Conservation (phyloP, 2,113 vertebrate species). For the Plotosus lineatus region DNA sequence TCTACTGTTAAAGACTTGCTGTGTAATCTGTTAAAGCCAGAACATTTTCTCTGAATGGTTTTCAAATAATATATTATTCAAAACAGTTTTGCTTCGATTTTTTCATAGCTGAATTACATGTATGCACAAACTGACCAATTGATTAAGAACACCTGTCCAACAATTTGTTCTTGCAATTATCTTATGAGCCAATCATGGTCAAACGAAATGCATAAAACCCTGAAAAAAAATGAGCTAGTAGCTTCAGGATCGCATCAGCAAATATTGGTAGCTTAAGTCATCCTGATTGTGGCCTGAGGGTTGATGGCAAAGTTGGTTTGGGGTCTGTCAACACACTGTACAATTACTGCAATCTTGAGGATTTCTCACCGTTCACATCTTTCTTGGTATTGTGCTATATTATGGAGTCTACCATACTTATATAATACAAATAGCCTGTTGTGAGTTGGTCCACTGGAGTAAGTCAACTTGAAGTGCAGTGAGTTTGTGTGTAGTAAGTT, state of each 20-base stretch:
- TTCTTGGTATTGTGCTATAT: too few species aligned
- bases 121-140: not conserved
- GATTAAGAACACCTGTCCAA: not conserved
- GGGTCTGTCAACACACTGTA: too few species aligned
- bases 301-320: too few species aligned
- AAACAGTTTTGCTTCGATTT: slow-evolving; percentile 4
- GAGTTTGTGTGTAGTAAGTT: too few species aligned
- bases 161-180: not conserved
- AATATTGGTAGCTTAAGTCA: not conserved
- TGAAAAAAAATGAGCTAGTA: not conserved
- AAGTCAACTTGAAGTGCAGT: too few species aligned
- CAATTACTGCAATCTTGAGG: too few species aligned
- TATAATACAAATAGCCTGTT: too few species aligned
- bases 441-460: too few species aligned
- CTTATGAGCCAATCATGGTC: not conserved
- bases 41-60: not conserved
- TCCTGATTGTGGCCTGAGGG: not conserved
- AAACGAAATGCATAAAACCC: not conserved
- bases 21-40: not conserved
- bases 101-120: too few species aligned
- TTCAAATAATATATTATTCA: not conserved
- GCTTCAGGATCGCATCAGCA: not conserved
- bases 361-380: too few species aligned
- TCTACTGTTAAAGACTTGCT: not conserved
- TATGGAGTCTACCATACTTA: too few species aligned